Evolutionary conservation across 1,140 invertebrate species (phyloP), one percentile per base, ranked within the genome.

Genomic region (Heliothis subflexa): DNA sequence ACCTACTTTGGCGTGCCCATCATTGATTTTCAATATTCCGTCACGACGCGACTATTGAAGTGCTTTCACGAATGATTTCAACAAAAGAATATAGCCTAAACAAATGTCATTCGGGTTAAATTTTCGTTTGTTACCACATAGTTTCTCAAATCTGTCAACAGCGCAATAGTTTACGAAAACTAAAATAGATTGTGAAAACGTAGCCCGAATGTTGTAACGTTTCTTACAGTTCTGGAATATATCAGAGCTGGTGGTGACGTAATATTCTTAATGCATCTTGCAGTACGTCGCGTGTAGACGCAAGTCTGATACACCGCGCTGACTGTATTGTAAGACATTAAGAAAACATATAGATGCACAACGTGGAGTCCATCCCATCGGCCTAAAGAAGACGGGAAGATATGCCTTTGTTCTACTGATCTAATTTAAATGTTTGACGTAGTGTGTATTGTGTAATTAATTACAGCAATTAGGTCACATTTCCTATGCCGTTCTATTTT

Each of bases 261-360:
- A 88, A 91, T 86, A 80, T 92, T 93, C 91, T 89, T 85, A 88
- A 80, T 90, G 91, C 90, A 89, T 89, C 89, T 92, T 91, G 90
- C 81, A 82, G 82, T 85, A 81, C 82, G 79, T 84, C 76, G 79
- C 74, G 74, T 18, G 61, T 76, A 81, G 75, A 70, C 54, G 52
- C 50, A 12, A 45, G 54, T 71, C 76, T 49, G 18, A 5, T 50
- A 49, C 49, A 52, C 16, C 40, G 66, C 66, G 33, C 64, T 54
- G 40, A 21, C 61, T 47, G 85, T 86, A 87, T 85, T 86, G 85
- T 84, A 90, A 86, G 88, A 84, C 81, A 81, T 87, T 87, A 88
- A 80, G 84, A 85, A 66, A 81, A 82, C 83, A 83, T 82, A 83
- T 78, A 87, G 88, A 54, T 50, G 12, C 12, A 50, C 74, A 54